These are phyloP conservation scores for Hesperia comma DNA, from an alignment of 2,888 invertebrate species.

Conservation along the genomic window DNA sequence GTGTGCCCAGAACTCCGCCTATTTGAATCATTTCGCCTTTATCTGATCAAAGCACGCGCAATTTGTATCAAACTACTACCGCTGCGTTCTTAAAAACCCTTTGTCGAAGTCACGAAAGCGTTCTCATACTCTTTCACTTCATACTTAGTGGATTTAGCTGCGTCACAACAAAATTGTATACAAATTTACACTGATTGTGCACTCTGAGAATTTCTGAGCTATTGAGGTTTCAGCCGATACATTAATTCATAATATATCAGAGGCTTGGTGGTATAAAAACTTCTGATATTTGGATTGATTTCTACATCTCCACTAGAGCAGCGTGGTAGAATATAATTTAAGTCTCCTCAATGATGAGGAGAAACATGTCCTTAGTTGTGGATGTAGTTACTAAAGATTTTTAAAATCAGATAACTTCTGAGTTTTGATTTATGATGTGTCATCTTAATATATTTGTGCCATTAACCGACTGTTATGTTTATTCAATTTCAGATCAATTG, in stretches of 20 bases:
- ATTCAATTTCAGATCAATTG: too few species aligned
- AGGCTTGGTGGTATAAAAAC: too few species aligned
- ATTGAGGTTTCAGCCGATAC: too few species aligned
- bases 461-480: too few species aligned
- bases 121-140: constrained; percentile 9
- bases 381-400: neutral
- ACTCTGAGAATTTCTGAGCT: neutral
- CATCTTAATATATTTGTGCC: too few species aligned
- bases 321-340: too few species aligned
- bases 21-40: constrained; percentile 55
- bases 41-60: constrained; percentile 69
- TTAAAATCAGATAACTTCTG: neutral
- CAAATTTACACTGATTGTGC: neutral
- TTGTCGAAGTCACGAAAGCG: constrained; percentile 28
- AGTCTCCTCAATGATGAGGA: too few species aligned
- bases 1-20: constrained; percentile 50
- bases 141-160: constrained; percentile 6
- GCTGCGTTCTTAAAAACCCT: constrained; percentile 29
- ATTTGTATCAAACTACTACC: constrained; percentile 58
- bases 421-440: neutral
- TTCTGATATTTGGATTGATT: too few species aligned
- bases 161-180: constrained; percentile 3
- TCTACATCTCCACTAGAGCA: too few species aligned
- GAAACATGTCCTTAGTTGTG: too few species aligned
- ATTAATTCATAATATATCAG: too few species aligned